Base-by-base conservation (phyloP, 1,140 invertebrate genomes). In the Notospermus geniculatus region DNA sequence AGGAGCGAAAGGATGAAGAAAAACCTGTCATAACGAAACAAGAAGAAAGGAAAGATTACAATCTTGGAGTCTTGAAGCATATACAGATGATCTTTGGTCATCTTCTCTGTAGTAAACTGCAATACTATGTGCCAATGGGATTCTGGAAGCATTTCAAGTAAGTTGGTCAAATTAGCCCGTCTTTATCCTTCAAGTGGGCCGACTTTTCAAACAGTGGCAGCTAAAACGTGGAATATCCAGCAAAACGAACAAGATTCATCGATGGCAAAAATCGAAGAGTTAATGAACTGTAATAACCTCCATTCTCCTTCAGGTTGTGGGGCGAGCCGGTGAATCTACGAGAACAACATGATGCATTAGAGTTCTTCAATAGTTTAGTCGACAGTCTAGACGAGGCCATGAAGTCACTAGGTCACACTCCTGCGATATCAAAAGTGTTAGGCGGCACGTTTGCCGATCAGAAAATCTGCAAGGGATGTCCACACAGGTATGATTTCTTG, bases 381-480 rank as follows among this genome's bases (percentile, higher is more conserved):
- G 96, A 98, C 81, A 94, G 91, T 75, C 84, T 98, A 63, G 96
- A 99, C 77, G 96, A 98, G 83, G 93, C 94, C 30, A 82, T 98
- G 4, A 98, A 98, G 83, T 89, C 91, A 13, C 83, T 97, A 45
- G 90, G 89, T 28, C 90, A 96, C 71, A 89, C 92, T 70, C 92
- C 95, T 79, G 88, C 97, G 61, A 92, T 97, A 89, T 89, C 91
- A 19, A 92, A 94, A 78, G 92, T 95, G 56, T 85, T 98, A 64
- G 95, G 95, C 61, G 97, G 97, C 29, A 92, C 92, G 29, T 98
- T 95, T 83, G 97, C 94, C 50, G 95, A 98, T 84, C 96, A 99
- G 81, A 99, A 98, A 85, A 98, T 98, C 70, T 98, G 96, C 80
- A 96, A 97, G 86, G 95, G 91, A 70, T 98, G 97, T 84, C 95